These are phyloP conservation scores for Trissolcus basalis DNA, from an alignment of 1,140 invertebrate genomes.

Conservation along the genomic window DNA sequence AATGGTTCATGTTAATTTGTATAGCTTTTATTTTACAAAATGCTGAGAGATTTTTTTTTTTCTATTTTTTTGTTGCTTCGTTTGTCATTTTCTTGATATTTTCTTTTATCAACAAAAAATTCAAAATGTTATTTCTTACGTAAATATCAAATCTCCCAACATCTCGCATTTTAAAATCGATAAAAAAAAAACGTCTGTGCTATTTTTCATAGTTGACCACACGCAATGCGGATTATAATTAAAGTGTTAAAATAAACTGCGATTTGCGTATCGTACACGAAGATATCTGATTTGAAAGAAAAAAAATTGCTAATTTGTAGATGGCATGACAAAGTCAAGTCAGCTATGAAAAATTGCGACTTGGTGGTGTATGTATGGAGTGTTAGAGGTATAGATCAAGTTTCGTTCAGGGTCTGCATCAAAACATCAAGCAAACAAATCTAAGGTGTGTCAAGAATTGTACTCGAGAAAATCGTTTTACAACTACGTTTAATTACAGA, in stretches of 20 bases:
- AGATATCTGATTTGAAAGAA: background rate
- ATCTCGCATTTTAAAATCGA: no score
- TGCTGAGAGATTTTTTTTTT: background rate
- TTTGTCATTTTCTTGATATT: no score
- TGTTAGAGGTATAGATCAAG: constrained; percentile 19
- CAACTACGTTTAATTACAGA: constrained; percentile 15
- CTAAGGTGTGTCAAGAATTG: constrained; percentile 39
- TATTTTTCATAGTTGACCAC: background rate
- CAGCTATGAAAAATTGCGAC: constrained; percentile 19
- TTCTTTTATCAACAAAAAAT: no score
- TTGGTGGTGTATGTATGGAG: constrained; percentile 21
- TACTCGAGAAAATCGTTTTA: constrained; percentile 23
- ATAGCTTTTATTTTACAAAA: background rate
- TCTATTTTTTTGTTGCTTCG: no score
- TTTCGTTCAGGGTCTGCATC: constrained; percentile 20
- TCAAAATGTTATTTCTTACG: no score
- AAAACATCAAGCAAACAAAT: constrained; percentile 54
- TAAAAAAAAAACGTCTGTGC: no score
- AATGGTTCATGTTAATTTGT: no score
- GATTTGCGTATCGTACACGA: no score
- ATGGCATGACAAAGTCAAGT: background rate
- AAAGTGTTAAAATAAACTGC: no score
- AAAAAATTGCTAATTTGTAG: no score
- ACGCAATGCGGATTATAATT: background rate
- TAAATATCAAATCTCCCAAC: no score